phyloP scores from a whole-genome alignment of 2,888 invertebrate genomes.

The Drosophila falleni region DNA sequence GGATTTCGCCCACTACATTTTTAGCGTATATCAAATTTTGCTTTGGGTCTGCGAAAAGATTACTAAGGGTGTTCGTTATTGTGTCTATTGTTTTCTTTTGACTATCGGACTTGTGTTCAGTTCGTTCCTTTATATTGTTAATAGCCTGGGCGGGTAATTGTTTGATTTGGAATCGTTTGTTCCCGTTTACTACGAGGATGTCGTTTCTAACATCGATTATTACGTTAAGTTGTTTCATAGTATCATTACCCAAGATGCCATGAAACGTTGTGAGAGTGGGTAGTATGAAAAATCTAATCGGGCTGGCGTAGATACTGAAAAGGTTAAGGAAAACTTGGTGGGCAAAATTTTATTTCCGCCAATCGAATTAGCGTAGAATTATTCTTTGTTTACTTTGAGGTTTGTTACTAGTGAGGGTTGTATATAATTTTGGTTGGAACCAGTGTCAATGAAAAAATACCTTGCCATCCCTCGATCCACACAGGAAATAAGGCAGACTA shows the following conservation, averaged over 20 bases:
- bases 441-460: constrained; percentile 12
- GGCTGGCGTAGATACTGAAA: neutral
- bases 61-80: neutral
- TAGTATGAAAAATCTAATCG: no score
- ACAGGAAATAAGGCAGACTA: neutral
- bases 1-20: neutral
- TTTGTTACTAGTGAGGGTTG: neutral
- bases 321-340: constrained; percentile 3
- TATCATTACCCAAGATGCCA: no score
- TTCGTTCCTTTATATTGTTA: neutral
- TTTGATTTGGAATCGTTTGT: constrained; percentile 12
- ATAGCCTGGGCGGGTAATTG: constrained; percentile 13
- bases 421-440: constrained; percentile 7
- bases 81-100: constrained; percentile 2
- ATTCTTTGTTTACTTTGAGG: neutral
- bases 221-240: no score
- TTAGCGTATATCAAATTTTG: neutral
- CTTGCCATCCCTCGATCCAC: no score
- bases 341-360: constrained; percentile 6
- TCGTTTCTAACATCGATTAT: constrained; percentile 11
- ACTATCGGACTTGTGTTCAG: no score
- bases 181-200: constrained; percentile 10
- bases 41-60: neutral
- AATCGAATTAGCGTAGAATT: constrained; percentile 5
- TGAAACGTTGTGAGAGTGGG: no score